These are phyloP conservation scores for Pseudomyrmex pallidus DNA, from an alignment of 1,140 invertebrate genomes.

Conservation along the genomic window DNA sequence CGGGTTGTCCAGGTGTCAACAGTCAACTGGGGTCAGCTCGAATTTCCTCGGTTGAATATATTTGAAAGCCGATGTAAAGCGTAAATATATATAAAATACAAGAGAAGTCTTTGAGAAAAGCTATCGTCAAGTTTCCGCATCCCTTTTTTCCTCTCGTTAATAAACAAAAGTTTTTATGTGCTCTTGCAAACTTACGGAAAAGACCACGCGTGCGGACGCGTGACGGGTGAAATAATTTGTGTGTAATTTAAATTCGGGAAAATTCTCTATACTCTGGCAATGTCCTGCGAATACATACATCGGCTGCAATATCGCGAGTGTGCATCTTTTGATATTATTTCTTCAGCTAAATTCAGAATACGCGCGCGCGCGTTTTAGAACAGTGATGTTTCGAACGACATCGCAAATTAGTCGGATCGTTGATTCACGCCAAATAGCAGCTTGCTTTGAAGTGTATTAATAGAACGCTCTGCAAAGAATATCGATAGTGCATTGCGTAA, in stretches of 20 bases:
- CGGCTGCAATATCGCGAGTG: conserved; percentile 1
- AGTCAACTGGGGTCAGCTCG: no score
- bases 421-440: conserved; percentile 43
- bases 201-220: no score
- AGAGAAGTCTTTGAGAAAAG: no score
- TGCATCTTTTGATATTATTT: conserved; percentile 25
- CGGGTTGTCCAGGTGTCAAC: neutral
- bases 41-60: no score
- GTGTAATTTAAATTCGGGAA: no score
- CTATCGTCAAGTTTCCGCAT: no score
- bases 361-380: conserved; percentile 3
- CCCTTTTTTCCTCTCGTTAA: no score
- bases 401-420: conserved; percentile 55
- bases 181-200: no score
- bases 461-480: conserved; percentile 28
- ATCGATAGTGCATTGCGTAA: conserved; percentile 11
- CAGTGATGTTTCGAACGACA: conserved; percentile 30
- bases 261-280: neutral
- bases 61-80: no score
- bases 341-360: conserved; percentile 14
- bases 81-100: no score
- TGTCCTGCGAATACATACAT: neutral
- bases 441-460: conserved; percentile 48
- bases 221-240: neutral
- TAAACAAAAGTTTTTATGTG: no score